Base-by-base conservation (phyloP, 2,888 invertebrate genomes). In the Agrilus biguttatus region DNA sequence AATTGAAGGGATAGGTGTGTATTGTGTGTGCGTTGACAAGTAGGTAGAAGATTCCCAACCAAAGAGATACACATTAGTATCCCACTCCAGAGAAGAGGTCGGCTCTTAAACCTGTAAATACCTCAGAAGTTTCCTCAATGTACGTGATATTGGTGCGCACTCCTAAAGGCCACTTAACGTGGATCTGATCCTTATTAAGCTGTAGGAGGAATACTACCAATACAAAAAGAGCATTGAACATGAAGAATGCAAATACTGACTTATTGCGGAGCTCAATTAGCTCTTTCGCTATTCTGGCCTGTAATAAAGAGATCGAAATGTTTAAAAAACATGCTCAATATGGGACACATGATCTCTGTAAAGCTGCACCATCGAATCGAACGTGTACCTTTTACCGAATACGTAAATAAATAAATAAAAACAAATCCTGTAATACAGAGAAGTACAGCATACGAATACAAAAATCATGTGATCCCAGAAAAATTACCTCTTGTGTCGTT, bases 211-310 rank as follows among this genome's bases (percentile, higher is more conserved):
- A 91, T 65, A 97, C 93, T 72, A 95, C 89, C 74, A 97, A 83
- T 68, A 96, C 91, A 82, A 96, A 97, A 66, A 97, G 82, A 70
- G 95, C 90, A 81, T 97, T 98, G 78, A 96, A 86, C 95, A 97
- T 96, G 75, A 96, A 87, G 82, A 96, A 95, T 66, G 89, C 90
- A 72, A 93, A 92, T 63, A 92, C 91, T 62, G 90, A 89, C 71
- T 93, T 92, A 80, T 96, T 96, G 65, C 96, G 78, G 65, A 96
- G 81, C 66, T 93, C 93, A 66, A 88, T 79, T 69, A 97, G 77
- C 70, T 93, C 92, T 61, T 75, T 74, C 62, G 89, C 89, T 63
- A 90, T 84, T 66, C 89, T 79, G 66, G 80, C 87, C 88, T 90
- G 78, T 69, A 75, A 76, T 56, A 53, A 54, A 51, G 28, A 28